A percentile compares a stretch with the other conserved stretches of the same genome.
Evolutionary conservation across 2,888 invertebrate genomes (phyloP).

Genomic region (Colostygia pectinataria): DNA sequence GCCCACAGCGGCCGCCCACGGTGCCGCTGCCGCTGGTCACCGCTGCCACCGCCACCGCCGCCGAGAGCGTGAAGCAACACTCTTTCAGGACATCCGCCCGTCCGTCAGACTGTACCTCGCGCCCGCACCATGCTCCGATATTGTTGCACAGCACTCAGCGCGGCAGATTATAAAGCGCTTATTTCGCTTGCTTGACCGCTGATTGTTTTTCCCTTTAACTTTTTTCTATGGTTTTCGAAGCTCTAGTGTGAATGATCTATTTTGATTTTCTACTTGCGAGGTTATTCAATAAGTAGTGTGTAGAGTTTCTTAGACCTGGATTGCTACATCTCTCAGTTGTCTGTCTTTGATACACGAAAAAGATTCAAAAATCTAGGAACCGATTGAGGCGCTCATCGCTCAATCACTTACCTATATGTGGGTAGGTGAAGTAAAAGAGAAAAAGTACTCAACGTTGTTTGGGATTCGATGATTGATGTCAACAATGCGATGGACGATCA

Average conservation of each 20-base stretch:
- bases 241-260: no score
- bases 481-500: constrained; percentile 29
- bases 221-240: neutral
- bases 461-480: constrained; percentile 27
- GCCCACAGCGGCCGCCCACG: constrained; percentile 77
- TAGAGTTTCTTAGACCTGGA: no score
- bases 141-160: neutral
- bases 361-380: no score
- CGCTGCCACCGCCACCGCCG: constrained; percentile 40
- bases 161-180: neutral
- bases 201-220: neutral
- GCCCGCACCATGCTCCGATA: neutral
- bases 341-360: no score
- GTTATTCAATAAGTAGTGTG: no score
- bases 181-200: neutral
- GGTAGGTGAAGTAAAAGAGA: no score
- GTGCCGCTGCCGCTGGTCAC: constrained; percentile 42
- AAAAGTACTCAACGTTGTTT: constrained; percentile 14
- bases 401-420: constrained; percentile 11
- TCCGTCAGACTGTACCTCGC: constrained; percentile 4
- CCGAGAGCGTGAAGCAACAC: constrained; percentile 2
- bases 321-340: no score
- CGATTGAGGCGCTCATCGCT: constrained; percentile 2
- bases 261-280: no score
- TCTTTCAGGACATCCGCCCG: constrained; percentile 22